Conservation (phyloP, 23 tunicate genomes). For the Pegea sp. region DNA sequence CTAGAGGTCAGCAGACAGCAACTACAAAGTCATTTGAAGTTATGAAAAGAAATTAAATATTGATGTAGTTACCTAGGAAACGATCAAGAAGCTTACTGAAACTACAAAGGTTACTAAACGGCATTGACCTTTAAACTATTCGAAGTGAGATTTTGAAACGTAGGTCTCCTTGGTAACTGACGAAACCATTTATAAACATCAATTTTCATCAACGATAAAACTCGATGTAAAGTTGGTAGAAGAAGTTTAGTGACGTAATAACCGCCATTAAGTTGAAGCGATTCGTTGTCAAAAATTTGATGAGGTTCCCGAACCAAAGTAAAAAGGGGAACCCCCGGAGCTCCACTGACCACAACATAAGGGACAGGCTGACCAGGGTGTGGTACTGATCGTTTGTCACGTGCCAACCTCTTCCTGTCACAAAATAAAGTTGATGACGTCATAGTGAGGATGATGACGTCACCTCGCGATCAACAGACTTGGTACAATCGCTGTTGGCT, state of each 20-base stretch:
- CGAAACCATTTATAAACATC: conserved; percentile 63
- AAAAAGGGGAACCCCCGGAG: conserved; percentile 67
- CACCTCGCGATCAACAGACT: conserved; percentile 61
- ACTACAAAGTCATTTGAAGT: no score
- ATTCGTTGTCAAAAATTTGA: conserved; percentile 29
- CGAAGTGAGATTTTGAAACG: no score
- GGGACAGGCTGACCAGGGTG: conserved; percentile 69
- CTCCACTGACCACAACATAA: conserved; percentile 70
- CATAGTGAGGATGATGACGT: conserved; percentile 1
- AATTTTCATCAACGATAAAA: conserved; percentile 31
- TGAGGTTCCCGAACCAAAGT: conserved; percentile 45
- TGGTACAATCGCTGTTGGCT: conserved; percentile 72
- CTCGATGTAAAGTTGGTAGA: conserved; percentile 57
- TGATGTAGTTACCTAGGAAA: no score
- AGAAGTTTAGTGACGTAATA: conserved; percentile 85
- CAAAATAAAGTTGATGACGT: neutral
- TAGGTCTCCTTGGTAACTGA: conserved; percentile 45
- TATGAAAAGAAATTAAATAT: no score
- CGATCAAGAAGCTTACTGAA: no score
- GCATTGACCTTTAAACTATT: no score
- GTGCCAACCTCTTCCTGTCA: conserved; percentile 35
- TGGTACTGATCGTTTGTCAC: conserved; percentile 52
- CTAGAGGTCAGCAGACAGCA: no score
- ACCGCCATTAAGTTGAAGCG: conserved; percentile 38
- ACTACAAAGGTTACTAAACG: no score